These are phyloP conservation scores for Xanthia togata DNA, from an alignment of 2,888 invertebrate species.

Conservation along the genomic window DNA sequence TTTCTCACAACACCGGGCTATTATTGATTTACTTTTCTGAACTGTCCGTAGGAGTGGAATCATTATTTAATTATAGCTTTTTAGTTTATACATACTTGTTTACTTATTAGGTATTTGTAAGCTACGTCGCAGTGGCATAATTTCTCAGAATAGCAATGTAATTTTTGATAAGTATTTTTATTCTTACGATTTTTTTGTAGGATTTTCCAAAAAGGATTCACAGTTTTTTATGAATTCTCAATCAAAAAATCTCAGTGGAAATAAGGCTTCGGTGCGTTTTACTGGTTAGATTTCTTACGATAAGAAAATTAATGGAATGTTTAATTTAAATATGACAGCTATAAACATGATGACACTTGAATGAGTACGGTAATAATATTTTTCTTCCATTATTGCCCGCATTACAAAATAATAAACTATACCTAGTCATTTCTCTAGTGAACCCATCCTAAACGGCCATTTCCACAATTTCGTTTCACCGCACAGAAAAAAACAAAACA, in stretches of 20 bases:
- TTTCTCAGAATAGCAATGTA: neutral
- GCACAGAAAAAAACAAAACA: slow-evolving; percentile 9
- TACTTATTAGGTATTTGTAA: neutral
- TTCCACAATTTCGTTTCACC: neutral
- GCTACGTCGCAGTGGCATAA: neutral
- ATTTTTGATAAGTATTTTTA: no score
- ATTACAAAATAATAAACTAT: neutral
- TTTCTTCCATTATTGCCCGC: neutral
- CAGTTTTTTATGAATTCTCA: neutral
- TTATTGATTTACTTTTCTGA: neutral
- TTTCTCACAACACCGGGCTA: neutral
- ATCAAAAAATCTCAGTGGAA: neutral
- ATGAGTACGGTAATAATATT: neutral
- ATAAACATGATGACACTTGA: neutral
- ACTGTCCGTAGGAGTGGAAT: neutral
- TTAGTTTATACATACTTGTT: neutral
- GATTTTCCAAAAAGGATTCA: neutral
- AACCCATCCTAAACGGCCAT: neutral
- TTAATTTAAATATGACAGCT: neutral
- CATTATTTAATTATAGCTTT: neutral
- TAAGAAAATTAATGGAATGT: neutral
- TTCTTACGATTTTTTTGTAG: neutral
- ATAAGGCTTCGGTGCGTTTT: neutral
- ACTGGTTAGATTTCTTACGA: neutral
- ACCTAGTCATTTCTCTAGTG: neutral